Conservation (phyloP, 2,797 vertebrate genomes). For the Hylomyscus alleni region DNA sequence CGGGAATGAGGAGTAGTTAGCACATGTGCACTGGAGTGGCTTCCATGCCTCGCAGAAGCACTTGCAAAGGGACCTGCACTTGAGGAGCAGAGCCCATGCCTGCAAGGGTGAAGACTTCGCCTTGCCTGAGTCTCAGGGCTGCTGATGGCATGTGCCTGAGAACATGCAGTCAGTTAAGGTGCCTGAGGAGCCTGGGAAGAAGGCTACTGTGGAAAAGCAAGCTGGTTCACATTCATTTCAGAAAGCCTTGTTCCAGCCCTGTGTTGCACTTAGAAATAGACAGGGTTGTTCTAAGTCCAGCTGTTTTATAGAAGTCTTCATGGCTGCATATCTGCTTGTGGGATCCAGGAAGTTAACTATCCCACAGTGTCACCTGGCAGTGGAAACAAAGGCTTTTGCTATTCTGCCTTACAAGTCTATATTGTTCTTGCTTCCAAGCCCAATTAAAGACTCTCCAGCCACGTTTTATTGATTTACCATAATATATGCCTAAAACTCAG, state of each 20-base stretch:
- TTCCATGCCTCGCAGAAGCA: background rate
- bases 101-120: background rate
- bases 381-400: background rate
- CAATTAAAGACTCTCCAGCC: slow-evolving; percentile 31
- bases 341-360: background rate
- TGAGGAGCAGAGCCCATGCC: background rate
- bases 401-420: background rate
- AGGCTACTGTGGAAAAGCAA: background rate
- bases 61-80: background rate
- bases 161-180: background rate
- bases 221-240: background rate
- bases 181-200: background rate
- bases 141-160: background rate
- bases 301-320: background rate
- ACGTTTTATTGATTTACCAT: slow-evolving; percentile 42
- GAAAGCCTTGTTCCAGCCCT: background rate
- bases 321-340: background rate
- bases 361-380: background rate
- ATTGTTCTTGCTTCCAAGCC: slow-evolving; percentile 48
- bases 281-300: background rate
- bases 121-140: background rate
- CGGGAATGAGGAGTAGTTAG: slow-evolving; percentile 1
- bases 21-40: background rate
- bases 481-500: slow-evolving; percentile 24
- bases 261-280: background rate